Evolutionary conservation across 2,113 vertebrate genomes (phyloP).

Genomic region (Gavialis gangeticus): DNA sequence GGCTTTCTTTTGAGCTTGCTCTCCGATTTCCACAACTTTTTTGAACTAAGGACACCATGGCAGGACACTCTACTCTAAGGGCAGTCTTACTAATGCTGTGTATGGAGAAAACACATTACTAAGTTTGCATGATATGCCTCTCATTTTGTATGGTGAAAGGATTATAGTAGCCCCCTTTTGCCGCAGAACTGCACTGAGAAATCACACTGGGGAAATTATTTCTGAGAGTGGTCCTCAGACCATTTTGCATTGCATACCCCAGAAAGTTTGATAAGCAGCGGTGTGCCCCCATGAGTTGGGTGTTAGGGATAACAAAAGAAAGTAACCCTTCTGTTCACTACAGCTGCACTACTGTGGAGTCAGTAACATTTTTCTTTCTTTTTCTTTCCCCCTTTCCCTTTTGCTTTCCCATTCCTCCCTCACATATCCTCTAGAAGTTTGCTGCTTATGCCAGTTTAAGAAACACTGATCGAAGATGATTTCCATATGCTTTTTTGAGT

Average conservation of each 20-base stretch:
- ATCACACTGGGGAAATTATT: constrained; percentile 17
- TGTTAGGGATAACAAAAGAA: no score
- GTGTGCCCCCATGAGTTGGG: no score
- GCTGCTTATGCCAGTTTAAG: no score
- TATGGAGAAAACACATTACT: not conserved
- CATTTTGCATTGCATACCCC: no score
- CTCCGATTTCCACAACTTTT: not conserved
- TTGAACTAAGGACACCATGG: not conserved
- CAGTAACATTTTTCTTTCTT: no score
- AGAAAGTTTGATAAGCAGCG: no score
- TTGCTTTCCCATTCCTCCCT: no score
- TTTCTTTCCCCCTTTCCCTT: no score
- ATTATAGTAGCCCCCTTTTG: not conserved
- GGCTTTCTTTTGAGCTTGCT: not conserved
- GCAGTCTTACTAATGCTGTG: not conserved
- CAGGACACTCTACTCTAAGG: not conserved
- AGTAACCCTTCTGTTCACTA: no score
- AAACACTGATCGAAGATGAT: not conserved
- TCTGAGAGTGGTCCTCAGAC: not conserved
- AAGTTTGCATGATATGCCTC: not conserved
- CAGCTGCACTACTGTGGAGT: no score
- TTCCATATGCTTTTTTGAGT: constrained; percentile 30
- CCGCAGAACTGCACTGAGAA: not conserved
- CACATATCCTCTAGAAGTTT: no score
- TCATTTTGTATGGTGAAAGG: not conserved